Evolutionary conservation across 2,113 vertebrate genomes (phyloP).

Genomic region (Oenanthe oenanthe): DNA sequence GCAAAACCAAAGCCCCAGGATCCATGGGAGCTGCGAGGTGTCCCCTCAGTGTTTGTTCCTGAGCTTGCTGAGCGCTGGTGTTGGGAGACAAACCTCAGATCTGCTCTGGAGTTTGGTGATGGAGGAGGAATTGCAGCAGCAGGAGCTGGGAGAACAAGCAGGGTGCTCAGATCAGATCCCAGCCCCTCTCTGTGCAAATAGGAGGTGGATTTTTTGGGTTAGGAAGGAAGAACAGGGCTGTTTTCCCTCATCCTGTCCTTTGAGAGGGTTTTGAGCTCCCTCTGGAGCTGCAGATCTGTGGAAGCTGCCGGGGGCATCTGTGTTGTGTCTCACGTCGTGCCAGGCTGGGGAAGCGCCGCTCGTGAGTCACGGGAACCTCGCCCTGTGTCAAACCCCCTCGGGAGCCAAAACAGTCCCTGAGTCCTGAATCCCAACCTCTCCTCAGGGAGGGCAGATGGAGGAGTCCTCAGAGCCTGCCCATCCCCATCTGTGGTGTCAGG

Average conservation of each 20-base stretch:
- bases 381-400: background rate
- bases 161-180: background rate
- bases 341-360: background rate
- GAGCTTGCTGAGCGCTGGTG: rapidly evolving
- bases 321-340: background rate
- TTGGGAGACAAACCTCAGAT: background rate
- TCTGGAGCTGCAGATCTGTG: background rate
- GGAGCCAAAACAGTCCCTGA: too few species aligned
- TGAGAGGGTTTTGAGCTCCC: background rate
- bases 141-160: background rate
- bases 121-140: background rate
- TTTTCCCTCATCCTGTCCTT: background rate
- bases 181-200: background rate
- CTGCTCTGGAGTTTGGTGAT: rapidly evolving
- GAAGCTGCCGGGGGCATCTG: background rate
- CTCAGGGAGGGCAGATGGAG: background rate
- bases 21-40: background rate
- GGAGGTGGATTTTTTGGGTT: background rate
- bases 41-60: rapidly evolving
- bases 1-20: rapidly evolving
- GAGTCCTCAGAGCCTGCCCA: background rate
- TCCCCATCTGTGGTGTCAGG: background rate
- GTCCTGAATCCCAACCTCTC: background rate
- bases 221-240: rapidly evolving
- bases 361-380: background rate